Base-by-base conservation (phyloP, 1,140 invertebrate genomes). In the Acromyrmex charruanus region DNA sequence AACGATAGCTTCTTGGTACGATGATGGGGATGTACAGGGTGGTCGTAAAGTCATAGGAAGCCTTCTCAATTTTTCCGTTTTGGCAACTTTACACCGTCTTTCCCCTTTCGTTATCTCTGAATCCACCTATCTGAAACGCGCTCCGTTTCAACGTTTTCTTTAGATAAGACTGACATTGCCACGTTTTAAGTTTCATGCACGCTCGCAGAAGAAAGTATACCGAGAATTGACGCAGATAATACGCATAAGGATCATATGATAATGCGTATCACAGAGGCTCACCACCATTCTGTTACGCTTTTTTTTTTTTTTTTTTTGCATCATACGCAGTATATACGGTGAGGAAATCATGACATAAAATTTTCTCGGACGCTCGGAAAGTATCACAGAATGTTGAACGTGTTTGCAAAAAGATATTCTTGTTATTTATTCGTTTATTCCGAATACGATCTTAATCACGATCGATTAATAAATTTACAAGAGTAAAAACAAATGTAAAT, bases 1-100 rank as follows among this genome's bases (percentile, higher is more conserved):
- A 58, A 44, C 74, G 44, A 80, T 61, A 85, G 39, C 63, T 89
- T 79, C 88, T 75, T n/a, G 49, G 44, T 39, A 39, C 7, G 35
- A 39, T 7, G 35, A 39, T 39, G 35, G 35, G 35, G 25, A 7
- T 79, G 59, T 51, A 58, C 28, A 21, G 16, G 53, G 12, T 53
- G 72, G 55, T 72, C 69, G 80, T 88, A 53, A 53, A 28, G 39
- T 77, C 72, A 88, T 35, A 58, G 31, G n/a, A n/a, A 61, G n/a
- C 18, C 68, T 69, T 58, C 72, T 28, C 58, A 14, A 14, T 10
- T 81, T 72, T 87, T 87, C 63, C 72, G 58, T 89, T 89, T 86
- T 51, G 88, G 71, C 88, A 89, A 88, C 84, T 71, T 74, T 74
- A 89, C 63, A 77, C 88, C 59, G 39, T n/a, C 35, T 58, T 65